Evolutionary conservation across 2,888 invertebrate genomes (phyloP), one percentile per base, ranked within the genome.

Genomic region (Rugalucina vietnamica): DNA sequence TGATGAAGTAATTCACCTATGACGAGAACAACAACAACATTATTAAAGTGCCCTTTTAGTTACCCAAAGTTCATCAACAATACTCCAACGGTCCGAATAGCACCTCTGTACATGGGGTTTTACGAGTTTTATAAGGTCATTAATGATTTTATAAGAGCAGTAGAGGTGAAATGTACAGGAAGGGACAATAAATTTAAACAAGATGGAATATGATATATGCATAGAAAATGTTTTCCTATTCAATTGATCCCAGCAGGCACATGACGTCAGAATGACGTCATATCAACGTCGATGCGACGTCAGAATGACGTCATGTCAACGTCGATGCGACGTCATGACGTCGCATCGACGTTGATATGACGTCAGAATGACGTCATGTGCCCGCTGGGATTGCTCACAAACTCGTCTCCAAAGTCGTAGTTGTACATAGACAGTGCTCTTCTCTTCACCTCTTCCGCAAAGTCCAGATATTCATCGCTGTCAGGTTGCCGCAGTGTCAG

Each of bases 401-500:
- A 90, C 86, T 93, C 93, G 10, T 91, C 88, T 5, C 91, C 91
- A 60, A 93, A 94, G 12, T 91, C 92, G 85, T 94, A 95, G 49
- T 92, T 92, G 87, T 95, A 95, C 79, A 94, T 92, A 24, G 90
- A 79, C 60, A 90, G 87, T 2, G 95, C 95, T n/a, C 93, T 90
- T 8, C 88, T 83, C 79, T 95, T 95, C 91, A 97, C 97, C 95
- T 97, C 96, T 89, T 96, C 96, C 74, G 97, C 97, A 93, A 98
- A 98, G 80, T 97, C 96, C 73, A 96, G 95, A 94, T 98, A 97
- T 93, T 98, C 97, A 39, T 96, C 96, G 89, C 97, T 97, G 84
- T 94, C 93, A 0, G 95, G 95, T n/a, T 94, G 93, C n/a, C 97
- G 96, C 1, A 98, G 97, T 2, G 98, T 98, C 80, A 99, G 97